Base-by-base conservation (phyloP, 2,113 vertebrate genomes). In the Arvicanthis niloticus region DNA sequence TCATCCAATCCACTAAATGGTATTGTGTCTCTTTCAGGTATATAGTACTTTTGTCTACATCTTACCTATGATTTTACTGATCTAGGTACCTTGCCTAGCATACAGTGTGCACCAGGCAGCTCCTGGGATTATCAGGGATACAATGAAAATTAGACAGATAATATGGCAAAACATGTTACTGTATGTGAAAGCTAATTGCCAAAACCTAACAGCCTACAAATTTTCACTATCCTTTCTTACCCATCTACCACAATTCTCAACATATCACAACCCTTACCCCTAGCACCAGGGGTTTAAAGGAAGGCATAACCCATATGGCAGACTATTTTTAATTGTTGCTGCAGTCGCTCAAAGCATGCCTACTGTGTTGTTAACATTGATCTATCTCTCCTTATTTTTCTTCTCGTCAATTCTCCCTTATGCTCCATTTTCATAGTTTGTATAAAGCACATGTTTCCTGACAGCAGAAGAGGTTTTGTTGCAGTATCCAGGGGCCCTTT, bases 391-490 rank as follows among this genome's bases (percentile, higher is more conserved):
- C 77, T 93, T 58, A 31, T 80, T 68, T 93, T 90, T 92, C 84
- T 91, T n/a, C 48, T 88, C 60, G 17, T 37, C 87, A 86, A 56
- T 67, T 78, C 96, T 86, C 70, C 62, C 82, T 93, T 78, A 91
- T 73, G 82, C 51, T 92, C 56, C 45, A 67, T 94, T 97, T 97
- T 95, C 92, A 56, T 68, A 45, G 92, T 92, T 96, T 92, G 80
- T 90, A 95, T 90, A 96, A 97, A 97, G 76, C 81, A 93, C 80
- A 93, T 96, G 92, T 88, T 95, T 95, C 88, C 84, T 86, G 93
- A 93, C 93, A 97, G 91, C 65, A 97, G 96, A 95, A 92, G 91
- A n/a, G 48, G 51, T 84, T 84, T 88, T 94, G 62, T 93, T 94
- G 94, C 96, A 91, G 89, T 86, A 97, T 94, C 77, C 80, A 96